Conservation (phyloP, 2,888 invertebrate species). For the Eupithecia exiguata region DNA sequence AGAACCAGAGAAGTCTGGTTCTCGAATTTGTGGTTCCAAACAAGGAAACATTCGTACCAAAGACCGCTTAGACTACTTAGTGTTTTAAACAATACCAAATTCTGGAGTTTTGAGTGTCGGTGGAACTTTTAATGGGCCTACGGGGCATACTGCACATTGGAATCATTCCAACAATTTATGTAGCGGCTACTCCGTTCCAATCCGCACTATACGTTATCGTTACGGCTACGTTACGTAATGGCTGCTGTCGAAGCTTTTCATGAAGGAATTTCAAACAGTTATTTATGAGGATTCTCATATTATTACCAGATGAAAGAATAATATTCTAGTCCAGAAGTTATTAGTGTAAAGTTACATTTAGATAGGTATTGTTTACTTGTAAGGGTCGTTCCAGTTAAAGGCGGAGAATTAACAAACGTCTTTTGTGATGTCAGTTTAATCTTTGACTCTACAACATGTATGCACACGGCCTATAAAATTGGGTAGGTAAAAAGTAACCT, state of each 20-base stretch:
- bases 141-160: constrained; percentile 60
- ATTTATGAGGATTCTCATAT: not conserved
- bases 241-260: not conserved
- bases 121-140: constrained; percentile 74
- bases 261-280: not conserved
- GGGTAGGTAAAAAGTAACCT: too few species aligned
- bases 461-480: too few species aligned
- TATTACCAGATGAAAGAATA: not conserved
- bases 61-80: not conserved
- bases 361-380: not conserved
- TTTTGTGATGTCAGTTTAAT: not conserved
- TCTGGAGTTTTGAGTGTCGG: constrained; percentile 57
- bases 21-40: not conserved
- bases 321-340: not conserved
- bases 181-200: constrained; percentile 40
- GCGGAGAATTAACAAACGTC: too few species aligned
- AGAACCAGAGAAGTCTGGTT: too few species aligned
- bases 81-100: constrained; percentile 40
- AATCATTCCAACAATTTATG: constrained; percentile 57
- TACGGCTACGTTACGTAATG: constrained; percentile 15
- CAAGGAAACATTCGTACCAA: not conserved
- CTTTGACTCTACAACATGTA: not conserved
- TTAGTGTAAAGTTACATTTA: not conserved
- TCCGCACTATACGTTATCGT: constrained; percentile 26
- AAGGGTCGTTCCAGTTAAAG: not conserved